Percentiles rank a stretch among this genome's conserved stretches.
Conservation (phyloP, 2,888 invertebrate genomes). For the Trypoxylon attenuatum region DNA sequence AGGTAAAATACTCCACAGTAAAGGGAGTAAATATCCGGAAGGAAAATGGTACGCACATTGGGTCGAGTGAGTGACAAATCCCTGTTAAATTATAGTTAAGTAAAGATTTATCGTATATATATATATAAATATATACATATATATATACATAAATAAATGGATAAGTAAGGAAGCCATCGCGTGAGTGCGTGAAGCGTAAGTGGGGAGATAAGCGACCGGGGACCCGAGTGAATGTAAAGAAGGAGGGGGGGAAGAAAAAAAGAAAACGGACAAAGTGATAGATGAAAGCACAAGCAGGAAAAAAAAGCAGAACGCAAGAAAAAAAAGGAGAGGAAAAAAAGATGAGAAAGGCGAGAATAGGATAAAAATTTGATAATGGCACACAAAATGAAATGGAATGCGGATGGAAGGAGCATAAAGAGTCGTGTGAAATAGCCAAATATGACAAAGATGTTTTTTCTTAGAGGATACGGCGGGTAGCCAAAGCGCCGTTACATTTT, state of each 20-base stretch:
- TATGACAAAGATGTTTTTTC: conserved; percentile 65
- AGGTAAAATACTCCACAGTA: conserved; percentile 7
- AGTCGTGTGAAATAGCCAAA: conserved; percentile 68
- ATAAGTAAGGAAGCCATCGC: conserved; percentile 35
- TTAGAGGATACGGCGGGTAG: conserved; percentile 56
- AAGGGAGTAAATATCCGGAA: conserved; percentile 19
- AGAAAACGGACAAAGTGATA: neutral
- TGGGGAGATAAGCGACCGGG: conserved; percentile 24
- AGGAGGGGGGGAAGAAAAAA: conserved; percentile 8
- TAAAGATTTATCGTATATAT: conserved; percentile 57
- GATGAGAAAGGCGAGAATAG: neutral
- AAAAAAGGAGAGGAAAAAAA: neutral
- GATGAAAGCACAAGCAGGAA: neutral
- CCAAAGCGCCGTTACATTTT: conserved; percentile 59
- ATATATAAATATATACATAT: conserved; percentile 30
- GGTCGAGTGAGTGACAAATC: conserved; percentile 67
- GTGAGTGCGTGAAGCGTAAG: conserved; percentile 38
- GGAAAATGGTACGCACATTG: conserved; percentile 64
- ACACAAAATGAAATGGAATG: conserved; percentile 1
- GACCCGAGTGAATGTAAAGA: conserved; percentile 21
- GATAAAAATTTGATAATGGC: neutral
- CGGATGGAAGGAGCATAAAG: conserved; percentile 20
- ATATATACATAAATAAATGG: conserved; percentile 11
- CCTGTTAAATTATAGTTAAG: conserved; percentile 60
- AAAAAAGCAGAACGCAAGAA: neutral